Evolutionary conservation across 2,888 invertebrate genomes (phyloP).

Genomic region (Conomelus anceps): DNA sequence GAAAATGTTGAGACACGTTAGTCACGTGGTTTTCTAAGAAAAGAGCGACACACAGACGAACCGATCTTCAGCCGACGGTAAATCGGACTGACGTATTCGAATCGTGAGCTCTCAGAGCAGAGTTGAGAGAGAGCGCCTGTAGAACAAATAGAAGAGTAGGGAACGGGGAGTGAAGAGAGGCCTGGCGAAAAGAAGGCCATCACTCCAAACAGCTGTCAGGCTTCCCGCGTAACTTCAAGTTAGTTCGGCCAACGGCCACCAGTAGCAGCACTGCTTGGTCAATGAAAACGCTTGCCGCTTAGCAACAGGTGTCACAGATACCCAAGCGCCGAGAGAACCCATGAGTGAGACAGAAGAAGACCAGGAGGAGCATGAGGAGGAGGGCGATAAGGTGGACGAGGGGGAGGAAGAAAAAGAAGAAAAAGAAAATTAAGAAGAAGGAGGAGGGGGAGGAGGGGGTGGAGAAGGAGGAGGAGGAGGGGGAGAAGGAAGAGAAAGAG

Average conservation of each 20-base stretch:
- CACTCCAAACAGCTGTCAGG: neutral
- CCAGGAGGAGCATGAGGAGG: too few species aligned
- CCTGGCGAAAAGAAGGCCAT: neutral
- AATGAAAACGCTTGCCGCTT: too few species aligned
- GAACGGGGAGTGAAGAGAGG: neutral
- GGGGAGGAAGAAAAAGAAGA: too few species aligned
- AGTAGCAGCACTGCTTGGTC: neutral
- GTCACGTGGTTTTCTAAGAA: neutral
- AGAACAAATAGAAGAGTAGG: neutral
- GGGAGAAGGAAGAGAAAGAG: too few species aligned
- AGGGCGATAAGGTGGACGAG: too few species aligned
- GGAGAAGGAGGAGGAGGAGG: too few species aligned
- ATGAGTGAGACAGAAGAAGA: too few species aligned
- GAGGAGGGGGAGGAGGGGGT: too few species aligned
- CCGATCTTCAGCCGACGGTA: neutral
- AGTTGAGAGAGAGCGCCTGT: neutral
- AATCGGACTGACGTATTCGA: neutral
- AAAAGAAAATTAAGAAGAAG: too few species aligned
- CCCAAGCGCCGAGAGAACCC: too few species aligned
- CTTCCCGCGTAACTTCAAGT: neutral
- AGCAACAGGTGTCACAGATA: neutral
- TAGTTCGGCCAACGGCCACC: neutral
- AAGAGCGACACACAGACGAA: neutral
- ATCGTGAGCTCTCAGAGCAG: neutral
- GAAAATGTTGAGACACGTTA: neutral